phyloP scores from a whole-genome alignment of 2,888 invertebrate genomes.

The Sminthurinus aureus region DNA sequence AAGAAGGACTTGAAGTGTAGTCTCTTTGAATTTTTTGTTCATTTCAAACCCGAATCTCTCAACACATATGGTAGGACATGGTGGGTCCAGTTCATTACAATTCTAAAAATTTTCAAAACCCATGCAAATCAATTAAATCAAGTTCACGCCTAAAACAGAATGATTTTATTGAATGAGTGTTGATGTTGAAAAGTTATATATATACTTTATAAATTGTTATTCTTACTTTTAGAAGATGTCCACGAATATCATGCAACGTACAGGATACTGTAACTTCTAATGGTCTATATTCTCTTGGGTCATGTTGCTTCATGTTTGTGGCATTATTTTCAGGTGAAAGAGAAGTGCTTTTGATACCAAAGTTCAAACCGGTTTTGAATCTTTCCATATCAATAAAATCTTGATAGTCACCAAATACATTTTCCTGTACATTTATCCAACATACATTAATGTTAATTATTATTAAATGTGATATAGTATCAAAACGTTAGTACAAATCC shows the following conservation, averaged over 20 bases:
- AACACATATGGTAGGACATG: constrained; percentile 86
- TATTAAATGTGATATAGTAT: constrained; percentile 11
- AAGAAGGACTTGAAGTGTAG: constrained; percentile 85
- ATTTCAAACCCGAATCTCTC: constrained; percentile 97
- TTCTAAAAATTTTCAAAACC: constrained; percentile 66
- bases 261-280: constrained; percentile 90
- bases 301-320: constrained; percentile 67
- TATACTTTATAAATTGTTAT: neutral
- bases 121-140: no score
- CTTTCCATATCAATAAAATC: constrained; percentile 91
- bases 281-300: constrained; percentile 87
- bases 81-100: constrained; percentile 87
- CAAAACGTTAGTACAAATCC: neutral
- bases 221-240: constrained; percentile 81
- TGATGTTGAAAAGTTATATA: neutral
- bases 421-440: constrained; percentile 71
- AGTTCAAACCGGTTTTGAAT: constrained; percentile 46
- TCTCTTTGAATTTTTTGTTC: constrained; percentile 92
- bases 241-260: constrained; percentile 94
- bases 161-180: constrained; percentile 19
- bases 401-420: constrained; percentile 97
- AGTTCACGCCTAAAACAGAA: neutral
- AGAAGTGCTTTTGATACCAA: constrained; percentile 33
- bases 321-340: constrained; percentile 26
- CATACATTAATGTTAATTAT: constrained; percentile 50